phyloP scores from a whole-genome alignment of 2,888 invertebrate species.

The Nineta flava region DNA sequence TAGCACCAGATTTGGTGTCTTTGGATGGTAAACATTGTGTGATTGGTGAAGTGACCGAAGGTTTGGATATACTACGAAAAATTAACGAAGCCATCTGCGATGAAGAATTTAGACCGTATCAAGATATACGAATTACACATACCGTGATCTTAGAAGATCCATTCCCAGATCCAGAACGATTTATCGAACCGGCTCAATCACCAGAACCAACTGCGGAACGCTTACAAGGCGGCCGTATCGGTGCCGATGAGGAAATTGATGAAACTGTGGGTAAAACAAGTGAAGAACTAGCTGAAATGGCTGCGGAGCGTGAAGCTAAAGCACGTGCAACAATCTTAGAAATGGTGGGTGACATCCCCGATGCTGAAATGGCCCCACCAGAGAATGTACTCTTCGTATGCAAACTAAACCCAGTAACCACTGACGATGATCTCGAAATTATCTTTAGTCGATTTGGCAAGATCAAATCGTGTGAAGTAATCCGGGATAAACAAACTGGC shows the following conservation, averaged over 20 bases:
- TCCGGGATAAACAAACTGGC: slow-evolving; percentile 78
- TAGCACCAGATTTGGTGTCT: slow-evolving; percentile 74
- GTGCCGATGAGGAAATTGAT: slow-evolving; percentile 86
- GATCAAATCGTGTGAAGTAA: slow-evolving; percentile 90
- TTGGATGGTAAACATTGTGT: slow-evolving; percentile 86
- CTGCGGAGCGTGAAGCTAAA: slow-evolving; percentile 84
- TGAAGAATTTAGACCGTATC: slow-evolving; percentile 74
- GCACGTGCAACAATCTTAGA: slow-evolving; percentile 94
- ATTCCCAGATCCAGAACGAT: slow-evolving; percentile 69
- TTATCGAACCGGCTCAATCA: slow-evolving; percentile 66
- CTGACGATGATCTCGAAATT: slow-evolving; percentile 91
- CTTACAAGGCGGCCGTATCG: slow-evolving; percentile 71
- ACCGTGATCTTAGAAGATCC: slow-evolving; percentile 94
- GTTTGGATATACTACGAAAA: slow-evolving; percentile 68
- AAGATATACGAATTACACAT: slow-evolving; percentile 92
- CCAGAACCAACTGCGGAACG: slow-evolving; percentile 78
- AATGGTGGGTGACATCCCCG: slow-evolving; percentile 95
- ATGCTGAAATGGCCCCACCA: slow-evolving; percentile 94
- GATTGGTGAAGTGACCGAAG: slow-evolving; percentile 91
- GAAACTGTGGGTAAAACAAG: slow-evolving; percentile 74
- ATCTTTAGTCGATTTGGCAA: slow-evolving; percentile 94
- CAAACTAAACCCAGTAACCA: slow-evolving; percentile 96
- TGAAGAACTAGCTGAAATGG: slow-evolving; percentile 72
- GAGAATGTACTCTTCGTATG: slow-evolving; percentile 99
- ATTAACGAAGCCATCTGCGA: slow-evolving; percentile 93